phyloP scores from a whole-genome alignment of 2,888 invertebrate species.

The Teinopalpus imperialis region DNA sequence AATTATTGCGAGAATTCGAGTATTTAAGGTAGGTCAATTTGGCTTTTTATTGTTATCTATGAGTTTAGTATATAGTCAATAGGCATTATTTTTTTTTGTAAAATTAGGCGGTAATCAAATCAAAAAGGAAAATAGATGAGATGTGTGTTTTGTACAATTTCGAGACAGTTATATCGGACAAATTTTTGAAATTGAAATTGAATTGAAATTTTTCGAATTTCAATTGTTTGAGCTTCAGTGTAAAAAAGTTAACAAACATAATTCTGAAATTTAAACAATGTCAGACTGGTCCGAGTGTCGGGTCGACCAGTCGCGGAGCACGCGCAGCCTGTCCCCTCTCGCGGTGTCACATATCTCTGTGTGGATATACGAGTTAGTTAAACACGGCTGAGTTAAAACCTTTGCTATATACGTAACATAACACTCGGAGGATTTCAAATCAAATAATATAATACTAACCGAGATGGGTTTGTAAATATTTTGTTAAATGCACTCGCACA shows the following conservation, averaged over 20 bases:
- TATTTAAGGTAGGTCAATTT: no score
- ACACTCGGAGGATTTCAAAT: constrained; percentile 27
- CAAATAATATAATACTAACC: constrained; percentile 24
- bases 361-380: constrained; percentile 19
- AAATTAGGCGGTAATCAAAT: no score
- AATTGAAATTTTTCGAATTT: no score
- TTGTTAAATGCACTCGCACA: constrained; percentile 11
- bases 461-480: constrained; percentile 24
- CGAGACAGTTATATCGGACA: no score
- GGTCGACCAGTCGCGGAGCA: constrained; percentile 1
- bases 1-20: no score
- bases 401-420: constrained; percentile 25
- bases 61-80: no score
- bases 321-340: constrained; percentile 6
- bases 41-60: no score
- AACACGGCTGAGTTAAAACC: constrained; percentile 24
- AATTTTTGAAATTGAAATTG: no score
- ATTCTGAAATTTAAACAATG: constrained; percentile 16
- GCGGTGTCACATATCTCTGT: constrained; percentile 24
- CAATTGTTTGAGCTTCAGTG: no score
- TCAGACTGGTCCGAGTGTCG: constrained; percentile 7
- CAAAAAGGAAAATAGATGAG: no score
- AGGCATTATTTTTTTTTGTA: no score
- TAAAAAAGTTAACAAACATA: constrained; percentile 1
- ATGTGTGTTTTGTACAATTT: no score